Conservation (phyloP, 2,113 vertebrate species). For the Anthoscopus minutus region DNA sequence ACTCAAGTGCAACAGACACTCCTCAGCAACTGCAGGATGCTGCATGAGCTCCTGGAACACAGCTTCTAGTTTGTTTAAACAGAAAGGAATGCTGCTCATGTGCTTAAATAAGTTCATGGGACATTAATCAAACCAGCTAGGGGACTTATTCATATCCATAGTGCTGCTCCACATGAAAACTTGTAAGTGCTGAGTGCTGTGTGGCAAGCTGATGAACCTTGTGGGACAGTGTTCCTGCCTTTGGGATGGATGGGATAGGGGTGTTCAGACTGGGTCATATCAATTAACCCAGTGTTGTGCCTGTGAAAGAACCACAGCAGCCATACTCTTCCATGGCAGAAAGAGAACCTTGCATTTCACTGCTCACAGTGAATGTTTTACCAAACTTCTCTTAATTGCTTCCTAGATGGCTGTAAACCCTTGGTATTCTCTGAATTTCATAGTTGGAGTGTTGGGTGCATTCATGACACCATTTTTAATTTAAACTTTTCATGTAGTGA, state of each 20-base stretch:
- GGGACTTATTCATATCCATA: fast-evolving
- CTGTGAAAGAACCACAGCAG: not conserved
- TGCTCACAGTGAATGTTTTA: not conserved
- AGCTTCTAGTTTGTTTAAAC: not conserved
- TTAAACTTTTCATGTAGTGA: not conserved
- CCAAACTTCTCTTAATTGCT: not conserved
- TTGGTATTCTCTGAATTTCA: not conserved
- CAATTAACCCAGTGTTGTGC: not conserved
- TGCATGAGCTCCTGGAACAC: not conserved
- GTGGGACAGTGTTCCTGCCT: not conserved
- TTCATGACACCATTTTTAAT: not conserved
- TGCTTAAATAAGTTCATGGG: not conserved
- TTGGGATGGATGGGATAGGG: not conserved
- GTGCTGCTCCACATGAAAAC: not conserved
- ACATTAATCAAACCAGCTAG: not conserved
- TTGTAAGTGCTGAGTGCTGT: not conserved
- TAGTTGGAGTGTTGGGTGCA: not conserved
- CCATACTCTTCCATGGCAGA: not conserved
- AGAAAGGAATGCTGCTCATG: not conserved
- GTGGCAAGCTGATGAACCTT: not conserved
- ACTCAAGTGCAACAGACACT: not conserved
- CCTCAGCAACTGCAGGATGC: not conserved
- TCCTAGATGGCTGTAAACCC: not conserved
- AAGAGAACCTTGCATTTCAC: not conserved
- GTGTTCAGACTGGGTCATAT: not conserved